These are phyloP conservation scores for Perognathus longimembris DNA, from an alignment of 2,113 vertebrate genomes.

Conservation along the genomic window DNA sequence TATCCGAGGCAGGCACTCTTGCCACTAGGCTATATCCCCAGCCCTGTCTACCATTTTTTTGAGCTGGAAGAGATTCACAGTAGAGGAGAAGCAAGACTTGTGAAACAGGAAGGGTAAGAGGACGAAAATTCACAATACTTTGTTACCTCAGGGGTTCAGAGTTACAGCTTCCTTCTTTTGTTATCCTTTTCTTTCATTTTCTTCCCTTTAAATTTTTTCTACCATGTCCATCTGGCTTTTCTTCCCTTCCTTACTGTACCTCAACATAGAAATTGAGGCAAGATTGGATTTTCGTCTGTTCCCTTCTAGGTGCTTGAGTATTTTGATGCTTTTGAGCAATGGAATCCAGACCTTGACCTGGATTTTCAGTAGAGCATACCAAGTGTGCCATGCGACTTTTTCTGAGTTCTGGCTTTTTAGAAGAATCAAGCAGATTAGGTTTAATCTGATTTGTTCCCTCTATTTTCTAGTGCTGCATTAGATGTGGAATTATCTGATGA, in stretches of 20 bases:
- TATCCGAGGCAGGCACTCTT: too few species aligned
- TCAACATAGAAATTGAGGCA: not conserved
- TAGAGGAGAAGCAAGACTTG: not conserved
- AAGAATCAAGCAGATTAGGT: not conserved
- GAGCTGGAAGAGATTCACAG: not conserved
- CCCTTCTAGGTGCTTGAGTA: not conserved
- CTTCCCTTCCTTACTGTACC: not conserved
- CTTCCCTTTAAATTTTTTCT: not conserved
- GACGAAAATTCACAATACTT: not conserved
- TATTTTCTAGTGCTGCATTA: slow-evolving; percentile 90
- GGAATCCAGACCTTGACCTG: not conserved
- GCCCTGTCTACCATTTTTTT: not conserved
- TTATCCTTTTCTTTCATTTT: not conserved
- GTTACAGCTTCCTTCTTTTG: not conserved
- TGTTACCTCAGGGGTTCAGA: not conserved
- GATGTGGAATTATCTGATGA: slow-evolving; percentile 98
- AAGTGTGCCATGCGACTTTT: not conserved
- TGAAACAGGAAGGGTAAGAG: not conserved
- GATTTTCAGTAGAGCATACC: not conserved
- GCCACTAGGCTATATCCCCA: too few species aligned
- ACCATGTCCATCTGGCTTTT: not conserved
- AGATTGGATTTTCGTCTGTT: not conserved
- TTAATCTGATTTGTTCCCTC: not conserved
- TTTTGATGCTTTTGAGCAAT: not conserved
- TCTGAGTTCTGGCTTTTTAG: slow-evolving; percentile 26